Conservation (phyloP, 2,888 invertebrate genomes). For the Hydrotaea cyrtoneurina region DNA sequence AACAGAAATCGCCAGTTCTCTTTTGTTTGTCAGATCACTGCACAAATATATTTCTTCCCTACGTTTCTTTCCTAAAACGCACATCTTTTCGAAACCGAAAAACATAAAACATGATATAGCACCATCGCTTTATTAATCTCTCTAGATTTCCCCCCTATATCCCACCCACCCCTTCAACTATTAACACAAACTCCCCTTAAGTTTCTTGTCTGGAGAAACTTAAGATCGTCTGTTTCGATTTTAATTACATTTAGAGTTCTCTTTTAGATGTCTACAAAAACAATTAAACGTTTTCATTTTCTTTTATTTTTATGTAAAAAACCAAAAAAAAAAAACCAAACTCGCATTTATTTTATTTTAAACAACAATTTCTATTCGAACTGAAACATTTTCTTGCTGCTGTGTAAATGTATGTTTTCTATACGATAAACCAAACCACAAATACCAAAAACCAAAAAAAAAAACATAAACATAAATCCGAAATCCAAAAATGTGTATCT, state of each 20-base stretch:
- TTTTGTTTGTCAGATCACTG: constrained; percentile 41
- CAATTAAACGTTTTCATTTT: constrained; percentile 57
- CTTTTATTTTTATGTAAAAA: constrained; percentile 65
- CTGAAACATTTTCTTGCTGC: constrained; percentile 59
- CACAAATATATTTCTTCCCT: constrained; percentile 55
- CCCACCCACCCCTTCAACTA: not conserved
- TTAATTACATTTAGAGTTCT: constrained; percentile 34
- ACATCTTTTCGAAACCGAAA: constrained; percentile 41
- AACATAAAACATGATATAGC: constrained; percentile 15
- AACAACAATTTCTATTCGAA: constrained; percentile 63
- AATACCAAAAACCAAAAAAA: constrained; percentile 34
- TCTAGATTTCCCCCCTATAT: constrained; percentile 43
- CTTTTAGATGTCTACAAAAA: constrained; percentile 37
- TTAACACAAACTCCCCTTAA: constrained; percentile 1
- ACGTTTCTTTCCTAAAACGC: constrained; percentile 50
- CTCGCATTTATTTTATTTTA: constrained; percentile 56
- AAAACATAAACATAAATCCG: constrained; percentile 5
- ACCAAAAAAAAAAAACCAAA: constrained; percentile 49
- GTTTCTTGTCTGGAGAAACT: constrained; percentile 2
- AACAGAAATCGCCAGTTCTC: constrained; percentile 19
- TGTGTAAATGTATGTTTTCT: constrained; percentile 65
- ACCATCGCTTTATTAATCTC: constrained; percentile 60
- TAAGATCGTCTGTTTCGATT: constrained; percentile 2
- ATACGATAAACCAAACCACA: constrained; percentile 33
- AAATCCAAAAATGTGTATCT: constrained; percentile 42